Base-by-base conservation (phyloP, 2,113 vertebrate genomes). In the Lathamus discolor region DNA sequence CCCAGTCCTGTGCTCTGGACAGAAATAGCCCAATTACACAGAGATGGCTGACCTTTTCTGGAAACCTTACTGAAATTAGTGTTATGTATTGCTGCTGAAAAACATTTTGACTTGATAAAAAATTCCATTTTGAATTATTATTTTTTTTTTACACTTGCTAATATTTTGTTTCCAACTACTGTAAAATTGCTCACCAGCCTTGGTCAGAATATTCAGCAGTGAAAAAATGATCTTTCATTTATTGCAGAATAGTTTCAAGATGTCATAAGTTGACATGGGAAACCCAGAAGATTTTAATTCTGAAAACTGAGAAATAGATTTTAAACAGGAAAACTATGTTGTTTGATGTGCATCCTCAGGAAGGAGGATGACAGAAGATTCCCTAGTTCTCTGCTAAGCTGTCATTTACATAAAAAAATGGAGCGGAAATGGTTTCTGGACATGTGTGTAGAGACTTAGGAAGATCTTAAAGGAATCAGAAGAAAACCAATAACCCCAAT, bases 241-340 rank as follows among this genome's bases (percentile, higher is more conserved):
- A 49, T 86, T 90, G 83, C 54, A 61, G 79, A 59, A 52, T 20
- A 63, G 37, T 70, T 93, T 86, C 20, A 90, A 86, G 28, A 94
- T 55, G 76, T 59, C 46, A 68, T 7, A 33, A 55, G 17, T 48
- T 88, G 76, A 70, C 35, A 17, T 70, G 72, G 67, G 43, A 93
- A 88, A 88, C 64, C 31, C 88, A 96, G 83, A 93, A 93, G 83
- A 17, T 93, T 88, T 86, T 83, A 93, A 96, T 93, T 94, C 76
- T 83, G 88, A 83, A 86, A 94, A 96, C 1, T 68, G 79, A 78
- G 79, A 91, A 92, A 83, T 11, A 86, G 79, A 86, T 88, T 96
- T 93, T 76, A 43, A 90, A 70, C 68, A 96, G 88, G 79, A 86
- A 94, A 83, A 35, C 68, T 88, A 29, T 93, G 46, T 88, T 75